Evolutionary conservation across 2,888 invertebrate species (phyloP).

Genomic region (Sicus ferrugineus): DNA sequence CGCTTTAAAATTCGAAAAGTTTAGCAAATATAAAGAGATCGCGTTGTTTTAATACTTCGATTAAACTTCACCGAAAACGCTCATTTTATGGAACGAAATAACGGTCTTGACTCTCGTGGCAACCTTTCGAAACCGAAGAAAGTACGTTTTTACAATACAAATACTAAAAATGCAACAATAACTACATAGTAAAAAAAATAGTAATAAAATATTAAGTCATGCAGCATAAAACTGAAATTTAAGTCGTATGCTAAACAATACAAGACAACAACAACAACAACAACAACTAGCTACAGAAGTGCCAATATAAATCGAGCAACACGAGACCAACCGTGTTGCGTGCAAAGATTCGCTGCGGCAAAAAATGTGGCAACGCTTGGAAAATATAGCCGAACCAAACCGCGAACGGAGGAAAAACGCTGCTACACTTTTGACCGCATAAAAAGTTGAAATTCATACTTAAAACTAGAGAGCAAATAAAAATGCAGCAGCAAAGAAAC

Average conservation of each 20-base stretch:
- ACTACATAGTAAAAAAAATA: neutral
- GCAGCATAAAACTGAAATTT: neutral
- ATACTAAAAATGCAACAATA: neutral
- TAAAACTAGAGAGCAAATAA: neutral
- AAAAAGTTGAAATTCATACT: slow-evolving; percentile 2
- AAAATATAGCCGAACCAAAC: neutral
- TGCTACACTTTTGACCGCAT: slow-evolving; percentile 1
- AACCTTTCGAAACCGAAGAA: slow-evolving; percentile 8
- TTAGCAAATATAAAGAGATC: too few relatives aligned
- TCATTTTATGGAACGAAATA: too few relatives aligned
- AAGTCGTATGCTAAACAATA: neutral
- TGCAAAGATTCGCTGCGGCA: neutral
- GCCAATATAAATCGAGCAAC: neutral
- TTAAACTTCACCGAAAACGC: neutral
- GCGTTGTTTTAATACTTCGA: neutral
- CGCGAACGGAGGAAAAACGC: neutral
- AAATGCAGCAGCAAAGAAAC: slow-evolving; percentile 5
- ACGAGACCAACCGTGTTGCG: neutral
- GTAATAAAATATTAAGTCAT: slow-evolving; percentile 6
- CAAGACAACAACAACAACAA: slow-evolving; percentile 1
- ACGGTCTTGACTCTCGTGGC: neutral
- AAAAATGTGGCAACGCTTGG: slow-evolving; percentile 4
- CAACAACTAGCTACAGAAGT: neutral
- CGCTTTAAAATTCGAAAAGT: too few relatives aligned
- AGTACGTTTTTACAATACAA: neutral